A percentile compares a stretch with the other conserved stretches of the same genome.
Evolutionary conservation across 2,888 invertebrate species (phyloP).

Genomic region (Lasiommata megera): DNA sequence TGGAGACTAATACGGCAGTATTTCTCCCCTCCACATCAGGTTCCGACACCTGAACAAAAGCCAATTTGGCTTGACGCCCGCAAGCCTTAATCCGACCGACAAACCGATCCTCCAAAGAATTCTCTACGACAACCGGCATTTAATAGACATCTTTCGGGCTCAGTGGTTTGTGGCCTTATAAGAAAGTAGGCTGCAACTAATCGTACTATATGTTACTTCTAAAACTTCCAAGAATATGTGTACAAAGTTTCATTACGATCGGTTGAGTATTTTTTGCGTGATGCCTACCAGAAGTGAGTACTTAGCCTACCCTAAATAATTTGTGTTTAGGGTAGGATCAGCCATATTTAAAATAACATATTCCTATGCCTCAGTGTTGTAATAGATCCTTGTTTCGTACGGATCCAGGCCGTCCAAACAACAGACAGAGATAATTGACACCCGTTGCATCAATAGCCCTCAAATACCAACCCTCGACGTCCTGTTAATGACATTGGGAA

Average conservation of each 20-base stretch:
- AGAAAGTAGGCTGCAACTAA: no score
- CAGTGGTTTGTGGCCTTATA: no score
- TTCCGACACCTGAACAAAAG: slow-evolving; percentile 16
- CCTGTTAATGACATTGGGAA: slow-evolving; percentile 16
- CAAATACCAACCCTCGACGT: slow-evolving; percentile 18
- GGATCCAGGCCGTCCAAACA: not conserved
- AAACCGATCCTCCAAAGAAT: slow-evolving; percentile 1
- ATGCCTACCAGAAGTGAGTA: no score
- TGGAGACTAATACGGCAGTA: slow-evolving; percentile 8
- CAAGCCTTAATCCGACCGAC: not conserved
- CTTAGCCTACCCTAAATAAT: no score
- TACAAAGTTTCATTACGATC: no score
- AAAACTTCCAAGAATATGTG: no score
- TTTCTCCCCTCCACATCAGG: slow-evolving; percentile 10
- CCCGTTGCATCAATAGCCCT: slow-evolving; percentile 22
- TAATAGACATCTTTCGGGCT: not conserved
- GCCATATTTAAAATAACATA: no score
- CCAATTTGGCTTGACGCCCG: slow-evolving; percentile 29
- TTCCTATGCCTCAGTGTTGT: not conserved
- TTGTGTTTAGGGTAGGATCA: no score
- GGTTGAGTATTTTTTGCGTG: no score
- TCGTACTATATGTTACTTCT: no score
- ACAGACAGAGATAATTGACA: slow-evolving; percentile 18
- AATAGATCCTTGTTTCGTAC: not conserved
- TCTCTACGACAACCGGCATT: not conserved